Conservation (phyloP, 2,888 invertebrate species). For the Thecophora atra region DNA sequence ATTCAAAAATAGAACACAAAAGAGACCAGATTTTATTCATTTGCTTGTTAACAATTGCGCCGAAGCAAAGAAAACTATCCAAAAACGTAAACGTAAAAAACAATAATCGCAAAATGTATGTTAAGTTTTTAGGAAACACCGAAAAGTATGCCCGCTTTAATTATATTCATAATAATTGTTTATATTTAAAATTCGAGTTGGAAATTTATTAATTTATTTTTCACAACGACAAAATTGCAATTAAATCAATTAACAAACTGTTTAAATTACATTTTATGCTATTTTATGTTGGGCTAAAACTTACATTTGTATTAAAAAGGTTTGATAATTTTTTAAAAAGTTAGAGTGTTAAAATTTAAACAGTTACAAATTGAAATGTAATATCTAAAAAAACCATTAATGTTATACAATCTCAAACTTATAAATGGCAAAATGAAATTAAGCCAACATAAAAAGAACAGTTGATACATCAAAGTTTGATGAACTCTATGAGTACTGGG, state of each 20-base stretch:
- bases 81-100: background rate
- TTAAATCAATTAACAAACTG: too few species aligned
- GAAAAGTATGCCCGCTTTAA: slow-evolving; percentile 11
- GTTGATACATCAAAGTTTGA: background rate
- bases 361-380: background rate
- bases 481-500: too few species aligned
- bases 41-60: slow-evolving; percentile 22
- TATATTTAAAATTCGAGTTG: too few species aligned
- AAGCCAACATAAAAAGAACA: background rate
- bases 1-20: background rate
- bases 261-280: too few species aligned
- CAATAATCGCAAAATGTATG: too few species aligned
- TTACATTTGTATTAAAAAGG: too few species aligned
- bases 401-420: background rate
- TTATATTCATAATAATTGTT: too few species aligned
- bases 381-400: background rate
- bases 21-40: slow-evolving; percentile 27
- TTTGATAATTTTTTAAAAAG: too few species aligned
- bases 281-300: too few species aligned
- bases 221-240: too few species aligned
- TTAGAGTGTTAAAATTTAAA: slow-evolving; percentile 1
- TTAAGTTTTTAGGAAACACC: background rate
- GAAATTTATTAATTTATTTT: too few species aligned
- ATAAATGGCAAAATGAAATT: background rate
- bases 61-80: background rate